Conservation (phyloP, 2,888 invertebrate genomes). For the Lepidochrysops patricia region DNA sequence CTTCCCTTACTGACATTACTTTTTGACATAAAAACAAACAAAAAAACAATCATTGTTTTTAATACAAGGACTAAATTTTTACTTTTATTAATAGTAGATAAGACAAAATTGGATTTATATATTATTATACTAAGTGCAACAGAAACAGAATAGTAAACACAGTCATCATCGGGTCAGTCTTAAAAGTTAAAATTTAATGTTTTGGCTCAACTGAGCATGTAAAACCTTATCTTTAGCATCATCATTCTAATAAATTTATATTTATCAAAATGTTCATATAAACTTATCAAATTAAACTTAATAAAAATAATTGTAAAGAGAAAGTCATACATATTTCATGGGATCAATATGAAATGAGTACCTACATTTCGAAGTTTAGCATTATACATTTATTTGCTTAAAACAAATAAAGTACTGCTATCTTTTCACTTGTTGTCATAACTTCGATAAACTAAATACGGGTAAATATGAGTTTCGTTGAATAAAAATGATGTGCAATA, state of each 20-base stretch:
- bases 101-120: too few species aligned
- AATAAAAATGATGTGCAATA: not conserved
- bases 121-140: too few species aligned
- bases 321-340: not conserved
- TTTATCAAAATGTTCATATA: not conserved
- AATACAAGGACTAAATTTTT: too few species aligned
- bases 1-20: too few species aligned
- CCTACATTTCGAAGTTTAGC: not conserved
- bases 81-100: too few species aligned
- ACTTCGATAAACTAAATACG: not conserved
- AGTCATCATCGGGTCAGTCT: too few species aligned
- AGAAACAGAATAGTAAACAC: too few species aligned
- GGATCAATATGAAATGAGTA: not conserved
- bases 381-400: not conserved
- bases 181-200: not conserved
- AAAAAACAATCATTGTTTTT: too few species aligned
- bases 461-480: not conserved
- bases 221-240: not conserved
- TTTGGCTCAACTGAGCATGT: not conserved
- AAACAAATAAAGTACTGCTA: not conserved
- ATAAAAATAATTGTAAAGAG: not conserved
- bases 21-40: too few species aligned
- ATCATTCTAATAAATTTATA: not conserved
- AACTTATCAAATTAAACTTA: not conserved
- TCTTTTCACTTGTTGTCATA: not conserved